Percentiles rank a stretch among this genome's conserved stretches.
Evolutionary conservation across 1,140 invertebrate genomes (phyloP).

Genomic region (Stenopsyche tienmushanensis): DNA sequence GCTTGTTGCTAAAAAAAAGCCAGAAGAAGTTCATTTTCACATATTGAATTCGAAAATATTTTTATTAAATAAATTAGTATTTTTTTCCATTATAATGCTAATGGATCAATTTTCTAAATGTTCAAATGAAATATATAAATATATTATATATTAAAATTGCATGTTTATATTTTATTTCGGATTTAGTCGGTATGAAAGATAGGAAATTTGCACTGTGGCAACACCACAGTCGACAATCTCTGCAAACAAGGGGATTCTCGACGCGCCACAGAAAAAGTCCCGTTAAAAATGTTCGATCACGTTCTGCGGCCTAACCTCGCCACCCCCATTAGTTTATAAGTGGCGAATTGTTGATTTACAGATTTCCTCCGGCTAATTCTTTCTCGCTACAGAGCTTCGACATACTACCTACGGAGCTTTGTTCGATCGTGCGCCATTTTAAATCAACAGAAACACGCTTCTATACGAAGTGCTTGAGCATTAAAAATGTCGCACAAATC

Average conservation of each 20-base stretch:
- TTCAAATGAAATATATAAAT: neutral
- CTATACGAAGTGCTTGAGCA: no score
- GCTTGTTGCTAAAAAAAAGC: no score
- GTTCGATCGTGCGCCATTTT: neutral
- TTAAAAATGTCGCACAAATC: no score
- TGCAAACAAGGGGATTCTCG: constrained; percentile 38
- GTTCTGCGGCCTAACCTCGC: constrained; percentile 40
- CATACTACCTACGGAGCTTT: constrained; percentile 11
- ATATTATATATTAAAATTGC: neutral
- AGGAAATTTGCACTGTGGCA: constrained; percentile 23
- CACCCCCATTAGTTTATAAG: constrained; percentile 43
- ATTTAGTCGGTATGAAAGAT: neutral
- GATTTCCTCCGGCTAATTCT: constrained; percentile 41
- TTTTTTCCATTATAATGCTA: no score
- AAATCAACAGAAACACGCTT: neutral
- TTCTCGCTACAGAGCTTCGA: constrained; percentile 26
- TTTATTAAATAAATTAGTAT: no score
- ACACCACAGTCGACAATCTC: constrained; percentile 21
- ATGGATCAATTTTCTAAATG: neutral
- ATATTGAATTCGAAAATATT: no score
- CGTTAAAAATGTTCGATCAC: constrained; percentile 43
- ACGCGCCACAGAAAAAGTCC: constrained; percentile 42
- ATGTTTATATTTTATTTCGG: no score
- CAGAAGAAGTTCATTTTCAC: no score
- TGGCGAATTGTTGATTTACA: constrained; percentile 43